A percentile compares a stretch with the other conserved stretches of the same genome.
Conservation (phyloP, 2,888 invertebrate species). For the Drosophila mercatorum region DNA sequence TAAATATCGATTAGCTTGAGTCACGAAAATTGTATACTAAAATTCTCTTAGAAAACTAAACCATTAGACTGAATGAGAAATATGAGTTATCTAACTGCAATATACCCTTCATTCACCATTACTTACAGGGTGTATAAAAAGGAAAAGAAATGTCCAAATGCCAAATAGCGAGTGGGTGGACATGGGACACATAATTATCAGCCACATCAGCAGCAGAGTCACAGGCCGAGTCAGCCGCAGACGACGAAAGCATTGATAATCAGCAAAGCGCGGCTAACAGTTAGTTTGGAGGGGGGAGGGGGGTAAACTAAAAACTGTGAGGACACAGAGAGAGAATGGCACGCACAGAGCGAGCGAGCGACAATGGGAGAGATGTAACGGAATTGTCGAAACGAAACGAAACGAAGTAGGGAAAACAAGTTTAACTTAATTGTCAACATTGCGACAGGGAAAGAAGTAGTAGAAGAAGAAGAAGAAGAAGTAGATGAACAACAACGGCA, state of each 20-base stretch:
- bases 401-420: constrained; percentile 78
- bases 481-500: constrained; percentile 18
- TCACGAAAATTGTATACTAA: no score
- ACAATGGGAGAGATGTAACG: neutral
- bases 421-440: constrained; percentile 79
- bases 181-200: constrained; percentile 74
- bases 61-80: no score
- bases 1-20: neutral
- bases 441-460: constrained; percentile 49
- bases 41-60: no score
- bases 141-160: constrained; percentile 36
- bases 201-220: constrained; percentile 72
- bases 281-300: neutral
- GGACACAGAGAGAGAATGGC: constrained; percentile 18
- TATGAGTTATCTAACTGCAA: neutral
- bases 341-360: constrained; percentile 14
- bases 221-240: constrained; percentile 46
- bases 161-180: constrained; percentile 27
- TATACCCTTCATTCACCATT: neutral
- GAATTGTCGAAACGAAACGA: constrained; percentile 73
- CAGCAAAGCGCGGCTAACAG: constrained; percentile 57
- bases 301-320: constrained; percentile 24
- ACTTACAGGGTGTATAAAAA: neutral
- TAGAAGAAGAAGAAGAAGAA: constrained; percentile 16
- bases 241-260: constrained; percentile 70